A percentile compares a stretch with the other conserved stretches of the same genome.
Evolutionary conservation across 2,888 invertebrate species (phyloP).

Genomic region (Silvanus unidentatus): DNA sequence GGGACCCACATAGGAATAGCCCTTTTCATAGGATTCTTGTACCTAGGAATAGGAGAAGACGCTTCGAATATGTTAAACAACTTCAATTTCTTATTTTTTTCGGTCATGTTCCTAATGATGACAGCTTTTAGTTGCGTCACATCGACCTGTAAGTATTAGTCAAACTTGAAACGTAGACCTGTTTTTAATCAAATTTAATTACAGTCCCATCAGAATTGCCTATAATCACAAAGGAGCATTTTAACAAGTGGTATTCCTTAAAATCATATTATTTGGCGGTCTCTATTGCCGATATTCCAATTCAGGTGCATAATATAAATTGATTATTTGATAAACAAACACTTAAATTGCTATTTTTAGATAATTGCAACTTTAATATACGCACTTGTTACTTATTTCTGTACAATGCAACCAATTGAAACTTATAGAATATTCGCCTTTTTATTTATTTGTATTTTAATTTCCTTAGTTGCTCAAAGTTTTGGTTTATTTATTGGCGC

Average conservation of each 20-base stretch:
- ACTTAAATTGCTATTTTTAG: slow-evolving; percentile 44
- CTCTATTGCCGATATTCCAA: slow-evolving; percentile 62
- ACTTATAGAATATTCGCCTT: slow-evolving; percentile 64
- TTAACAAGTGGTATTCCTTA: slow-evolving; percentile 64
- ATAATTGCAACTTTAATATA: slow-evolving; percentile 62
- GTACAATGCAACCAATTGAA: slow-evolving; percentile 85
- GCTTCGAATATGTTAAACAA: slow-evolving; percentile 78
- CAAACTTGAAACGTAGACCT: neutral
- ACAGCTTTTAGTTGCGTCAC: slow-evolving; percentile 87
- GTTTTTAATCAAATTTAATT: slow-evolving; percentile 23
- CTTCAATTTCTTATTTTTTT: slow-evolving; percentile 84
- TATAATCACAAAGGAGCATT: slow-evolving; percentile 57
- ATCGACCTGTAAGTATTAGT: slow-evolving; percentile 73
- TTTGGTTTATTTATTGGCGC: slow-evolving; percentile 83
- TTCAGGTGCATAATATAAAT: slow-evolving; percentile 38
- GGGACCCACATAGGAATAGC: slow-evolving; percentile 77
- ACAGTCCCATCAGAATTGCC: slow-evolving; percentile 60
- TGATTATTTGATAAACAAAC: too few species aligned
- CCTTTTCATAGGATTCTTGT: slow-evolving; percentile 73
- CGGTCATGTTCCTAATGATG: slow-evolving; percentile 90
- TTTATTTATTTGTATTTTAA: slow-evolving; percentile 64
- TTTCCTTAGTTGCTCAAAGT: slow-evolving; percentile 80
- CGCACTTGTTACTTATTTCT: slow-evolving; percentile 71
- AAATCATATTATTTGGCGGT: slow-evolving; percentile 59
- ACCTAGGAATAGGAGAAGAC: slow-evolving; percentile 80